Percentiles rank a stretch among this genome's conserved stretches.
phyloP scores from a whole-genome alignment of 1,140 invertebrate genomes.

The Heterodera schachtii region DNA sequence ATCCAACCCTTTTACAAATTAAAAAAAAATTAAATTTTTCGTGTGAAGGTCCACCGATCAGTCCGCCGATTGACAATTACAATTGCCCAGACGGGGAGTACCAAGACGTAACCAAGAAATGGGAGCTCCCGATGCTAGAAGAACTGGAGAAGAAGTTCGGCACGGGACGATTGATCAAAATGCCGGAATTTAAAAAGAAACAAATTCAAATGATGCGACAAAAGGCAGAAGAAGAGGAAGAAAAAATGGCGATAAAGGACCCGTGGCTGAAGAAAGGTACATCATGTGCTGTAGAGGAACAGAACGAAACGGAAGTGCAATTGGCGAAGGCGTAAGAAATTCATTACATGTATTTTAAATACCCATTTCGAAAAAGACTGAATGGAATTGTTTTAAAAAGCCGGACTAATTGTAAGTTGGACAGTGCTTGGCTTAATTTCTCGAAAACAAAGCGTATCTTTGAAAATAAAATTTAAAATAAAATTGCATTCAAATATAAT shows the following conservation, averaged over 20 bases:
- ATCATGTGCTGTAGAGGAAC: too few relatives aligned
- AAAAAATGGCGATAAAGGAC: background rate
- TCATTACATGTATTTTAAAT: too few relatives aligned
- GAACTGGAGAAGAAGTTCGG: slow-evolving; percentile 21
- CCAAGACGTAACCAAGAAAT: slow-evolving; percentile 18
- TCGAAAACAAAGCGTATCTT: too few relatives aligned
- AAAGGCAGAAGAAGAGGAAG: slow-evolving; percentile 4
- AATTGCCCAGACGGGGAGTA: slow-evolving; percentile 66
- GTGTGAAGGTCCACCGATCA: slow-evolving; percentile 53
- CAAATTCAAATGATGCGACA: background rate
- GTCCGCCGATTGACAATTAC: slow-evolving; percentile 65
- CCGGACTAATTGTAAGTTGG: too few relatives aligned
- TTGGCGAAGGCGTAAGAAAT: too few relatives aligned
- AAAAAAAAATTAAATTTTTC: background rate
- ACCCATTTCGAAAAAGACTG: too few relatives aligned
- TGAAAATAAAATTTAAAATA: too few relatives aligned
- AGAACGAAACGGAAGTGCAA: too few relatives aligned
- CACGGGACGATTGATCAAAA: slow-evolving; percentile 14
- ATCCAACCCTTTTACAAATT: background rate
- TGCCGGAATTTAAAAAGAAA: slow-evolving; percentile 24
- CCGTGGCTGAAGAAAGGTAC: background rate
- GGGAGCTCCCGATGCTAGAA: slow-evolving; percentile 13
- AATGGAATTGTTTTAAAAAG: too few relatives aligned
- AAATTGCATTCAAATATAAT: too few relatives aligned
- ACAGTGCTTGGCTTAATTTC: too few relatives aligned